Conservation (phyloP, 1,140 invertebrate species). For the Hestina assimilis region DNA sequence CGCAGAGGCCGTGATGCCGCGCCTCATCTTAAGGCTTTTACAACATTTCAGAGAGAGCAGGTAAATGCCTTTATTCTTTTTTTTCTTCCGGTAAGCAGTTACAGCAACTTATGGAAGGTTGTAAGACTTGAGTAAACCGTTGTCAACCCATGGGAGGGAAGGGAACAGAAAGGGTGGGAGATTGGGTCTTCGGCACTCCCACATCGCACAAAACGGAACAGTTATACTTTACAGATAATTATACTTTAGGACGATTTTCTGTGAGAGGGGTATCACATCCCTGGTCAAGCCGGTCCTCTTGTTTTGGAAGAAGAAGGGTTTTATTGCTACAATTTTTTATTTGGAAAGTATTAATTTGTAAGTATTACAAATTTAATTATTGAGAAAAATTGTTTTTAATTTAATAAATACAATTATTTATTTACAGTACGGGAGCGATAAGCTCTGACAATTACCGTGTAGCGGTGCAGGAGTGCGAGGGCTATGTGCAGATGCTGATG, state of each 20-base stretch:
- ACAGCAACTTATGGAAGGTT: neutral
- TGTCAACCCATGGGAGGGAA: too few species aligned
- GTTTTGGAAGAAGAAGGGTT: too few species aligned
- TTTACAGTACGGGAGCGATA: constrained; percentile 51
- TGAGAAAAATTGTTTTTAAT: too few species aligned
- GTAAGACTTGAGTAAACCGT: too few species aligned
- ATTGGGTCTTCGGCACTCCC: too few species aligned
- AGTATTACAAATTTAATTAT: too few species aligned
- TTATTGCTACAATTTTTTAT: too few species aligned
- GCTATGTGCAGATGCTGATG: constrained; percentile 92
- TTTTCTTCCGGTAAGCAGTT: neutral
- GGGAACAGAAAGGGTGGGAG: too few species aligned
- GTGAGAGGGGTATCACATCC: neutral
- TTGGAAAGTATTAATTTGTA: too few species aligned
- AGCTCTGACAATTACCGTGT: constrained; percentile 79
- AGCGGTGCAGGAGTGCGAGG: constrained; percentile 89
- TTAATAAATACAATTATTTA: neutral
- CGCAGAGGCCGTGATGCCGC: constrained; percentile 95
- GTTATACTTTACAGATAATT: too few species aligned
- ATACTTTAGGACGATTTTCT: neutral
- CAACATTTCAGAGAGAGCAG: constrained; percentile 93
- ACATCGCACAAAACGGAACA: too few species aligned
- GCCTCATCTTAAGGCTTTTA: constrained; percentile 91
- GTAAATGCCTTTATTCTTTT: constrained; percentile 47
- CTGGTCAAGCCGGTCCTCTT: too few species aligned